Evolutionary conservation across 2,113 vertebrate species (phyloP), one percentile per base, ranked within the genome.

Genomic region (Sus scrofa): DNA sequence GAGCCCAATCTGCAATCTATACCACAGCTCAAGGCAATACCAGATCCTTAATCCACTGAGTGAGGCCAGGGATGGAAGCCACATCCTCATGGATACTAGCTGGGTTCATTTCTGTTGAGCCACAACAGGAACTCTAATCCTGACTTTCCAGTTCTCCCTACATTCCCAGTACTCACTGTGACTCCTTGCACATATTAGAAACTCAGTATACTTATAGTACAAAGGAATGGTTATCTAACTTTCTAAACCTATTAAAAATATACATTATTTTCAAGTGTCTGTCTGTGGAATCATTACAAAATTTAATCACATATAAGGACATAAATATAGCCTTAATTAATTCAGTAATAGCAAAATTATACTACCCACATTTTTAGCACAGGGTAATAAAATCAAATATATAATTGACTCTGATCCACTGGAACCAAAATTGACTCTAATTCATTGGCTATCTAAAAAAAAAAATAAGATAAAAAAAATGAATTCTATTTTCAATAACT

Each of bases 371-470:
- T 65, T 86, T 91, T 82, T 24, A 74, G 14, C 14, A 50, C 19
- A n/a, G 15, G 58, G 67, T 86, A 90, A 91, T 20, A 67, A 94
- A 90, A 58, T 13, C 14, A 71, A 81, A 94, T 86, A 63, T 73
- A 24, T 52, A 63, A 52, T 16, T n/a, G 7, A 71, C 19, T 14
- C 14, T 56, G 91, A 79, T 13, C 32, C 32, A 20, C 3, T 54
- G 71, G 39, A 78, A 71, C 8, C 30, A 83, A 90, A 62, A 58
- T 34, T 34, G 9, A 62, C 9, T 22, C 6, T 70, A 95, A 78
- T 18, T 30, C 54, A 9, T 1, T 65, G 65, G 27, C 44, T 44
- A 44, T 44, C 44, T 44, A 44, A 44, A 44, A 44, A 44, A 44
- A 44, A 44, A 44, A n/a, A n/a, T n/a, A n/a, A n/a, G n/a, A n/a